Conservation (phyloP, 2,888 invertebrate species). For the Chouioia cunea region DNA sequence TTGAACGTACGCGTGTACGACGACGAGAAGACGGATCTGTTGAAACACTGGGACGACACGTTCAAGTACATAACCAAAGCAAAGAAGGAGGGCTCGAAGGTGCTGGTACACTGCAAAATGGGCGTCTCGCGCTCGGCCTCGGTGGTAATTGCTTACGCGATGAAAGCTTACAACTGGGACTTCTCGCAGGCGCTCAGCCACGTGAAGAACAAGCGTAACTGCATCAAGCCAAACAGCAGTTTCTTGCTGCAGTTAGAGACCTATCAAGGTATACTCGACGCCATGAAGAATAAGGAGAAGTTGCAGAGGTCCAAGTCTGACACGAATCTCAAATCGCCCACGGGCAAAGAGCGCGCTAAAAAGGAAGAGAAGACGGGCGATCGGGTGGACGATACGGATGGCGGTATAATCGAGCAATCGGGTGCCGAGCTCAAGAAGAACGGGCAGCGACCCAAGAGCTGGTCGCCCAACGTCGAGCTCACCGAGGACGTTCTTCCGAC, state of each 20-base stretch:
- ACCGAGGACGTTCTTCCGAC: constrained; percentile 73
- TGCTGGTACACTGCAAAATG: constrained; percentile 99
- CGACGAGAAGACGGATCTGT: constrained; percentile 94
- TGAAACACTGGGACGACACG: constrained; percentile 98
- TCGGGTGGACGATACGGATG: constrained; percentile 51
- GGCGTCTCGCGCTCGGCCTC: constrained; percentile 98
- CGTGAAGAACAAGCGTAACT: constrained; percentile 91
- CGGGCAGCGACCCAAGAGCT: constrained; percentile 76
- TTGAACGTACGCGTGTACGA: constrained; percentile 97
- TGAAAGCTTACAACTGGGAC: constrained; percentile 97
- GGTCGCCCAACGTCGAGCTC: constrained; percentile 79
- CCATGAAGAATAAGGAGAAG: constrained; percentile 95
- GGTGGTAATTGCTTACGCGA: constrained; percentile 97
- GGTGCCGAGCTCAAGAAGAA: constrained; percentile 61
- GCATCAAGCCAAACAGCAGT: constrained; percentile 96
- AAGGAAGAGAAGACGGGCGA: constrained; percentile 60
- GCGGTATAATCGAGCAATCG: constrained; percentile 51
- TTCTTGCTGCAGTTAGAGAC: constrained; percentile 95
- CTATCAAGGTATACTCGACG: constrained; percentile 95
- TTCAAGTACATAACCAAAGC: constrained; percentile 96
- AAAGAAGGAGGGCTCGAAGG: constrained; percentile 89
- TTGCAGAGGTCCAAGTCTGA: constrained; percentile 94
- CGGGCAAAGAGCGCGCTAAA: constrained; percentile 65
- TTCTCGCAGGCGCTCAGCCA: constrained; percentile 89
- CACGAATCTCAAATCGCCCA: constrained; percentile 85